Percentiles rank a stretch among this genome's conserved stretches.
These are phyloP conservation scores for Lasioglossum villosulum DNA, from an alignment of 2,888 invertebrate species.

Conservation along the genomic window DNA sequence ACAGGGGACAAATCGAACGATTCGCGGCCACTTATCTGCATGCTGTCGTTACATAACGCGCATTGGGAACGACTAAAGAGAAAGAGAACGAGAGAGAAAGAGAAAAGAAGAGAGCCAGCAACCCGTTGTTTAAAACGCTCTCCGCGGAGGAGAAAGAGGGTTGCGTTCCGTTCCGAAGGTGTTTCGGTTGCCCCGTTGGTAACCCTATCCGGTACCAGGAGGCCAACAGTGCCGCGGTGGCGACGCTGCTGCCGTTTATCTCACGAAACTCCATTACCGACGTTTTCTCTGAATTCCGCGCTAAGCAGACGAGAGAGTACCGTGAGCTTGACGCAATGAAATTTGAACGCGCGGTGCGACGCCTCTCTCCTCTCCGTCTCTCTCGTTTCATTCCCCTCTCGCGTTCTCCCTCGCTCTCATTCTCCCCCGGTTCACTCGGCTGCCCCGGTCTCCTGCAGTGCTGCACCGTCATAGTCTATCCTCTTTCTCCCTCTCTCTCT, in stretches of 20 bases:
- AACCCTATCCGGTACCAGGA: conserved; percentile 47
- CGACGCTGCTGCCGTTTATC: conserved; percentile 77
- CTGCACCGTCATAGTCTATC: conserved; percentile 38
- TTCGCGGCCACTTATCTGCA: background rate
- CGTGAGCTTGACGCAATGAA: conserved; percentile 80
- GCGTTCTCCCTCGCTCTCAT: conserved; percentile 11
- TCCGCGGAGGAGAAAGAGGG: background rate
- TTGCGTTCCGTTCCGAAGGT: conserved; percentile 17
- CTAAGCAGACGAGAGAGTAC: conserved; percentile 58
- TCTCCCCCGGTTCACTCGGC: background rate
- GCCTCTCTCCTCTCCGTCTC: conserved; percentile 35
- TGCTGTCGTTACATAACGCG: conserved; percentile 22
- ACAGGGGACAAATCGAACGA: conserved; percentile 27
- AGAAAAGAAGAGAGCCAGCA: background rate
- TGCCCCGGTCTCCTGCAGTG: conserved; percentile 25
- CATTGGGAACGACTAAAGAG: background rate
- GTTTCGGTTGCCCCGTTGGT: conserved; percentile 60
- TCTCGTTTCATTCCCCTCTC: conserved; percentile 20
- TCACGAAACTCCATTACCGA: conserved; percentile 82
- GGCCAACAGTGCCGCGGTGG: conserved; percentile 44
- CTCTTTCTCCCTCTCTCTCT: conserved; percentile 21
- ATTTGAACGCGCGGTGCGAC: conserved; percentile 79
- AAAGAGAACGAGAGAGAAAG: background rate
- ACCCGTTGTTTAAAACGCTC: background rate
- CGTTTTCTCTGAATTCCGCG: conserved; percentile 76